Percentiles rank a stretch among this genome's conserved stretches.
Conservation (phyloP, 2,888 invertebrate genomes). For the Galeruca laticollis region DNA sequence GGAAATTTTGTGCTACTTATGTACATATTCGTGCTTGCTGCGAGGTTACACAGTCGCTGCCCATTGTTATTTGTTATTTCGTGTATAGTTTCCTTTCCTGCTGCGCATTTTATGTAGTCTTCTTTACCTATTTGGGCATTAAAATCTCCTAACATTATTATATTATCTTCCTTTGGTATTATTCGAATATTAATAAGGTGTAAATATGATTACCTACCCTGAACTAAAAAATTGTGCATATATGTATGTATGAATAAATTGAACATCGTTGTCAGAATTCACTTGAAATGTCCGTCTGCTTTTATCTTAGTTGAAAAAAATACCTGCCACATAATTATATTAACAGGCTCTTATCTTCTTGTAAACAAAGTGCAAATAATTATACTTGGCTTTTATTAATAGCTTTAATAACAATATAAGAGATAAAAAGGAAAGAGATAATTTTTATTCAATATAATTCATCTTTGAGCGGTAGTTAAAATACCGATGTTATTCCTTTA, state of each 20-base stretch:
- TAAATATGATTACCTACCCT: no score
- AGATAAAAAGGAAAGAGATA: slow-evolving; percentile 41
- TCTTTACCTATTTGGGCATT: no score
- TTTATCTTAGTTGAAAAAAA: slow-evolving; percentile 11
- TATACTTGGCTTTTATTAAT: slow-evolving; percentile 48
- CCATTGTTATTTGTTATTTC: no score
- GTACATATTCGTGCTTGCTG: no score
- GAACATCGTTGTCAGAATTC: background rate
- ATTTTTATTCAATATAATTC: slow-evolving; percentile 23
- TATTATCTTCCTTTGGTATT: no score
- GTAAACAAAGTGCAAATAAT: slow-evolving; percentile 41
- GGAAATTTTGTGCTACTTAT: no score
- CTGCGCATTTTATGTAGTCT: no score
- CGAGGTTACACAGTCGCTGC: no score
- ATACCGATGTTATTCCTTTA: slow-evolving; percentile 31
- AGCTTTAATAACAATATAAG: slow-evolving; percentile 46
- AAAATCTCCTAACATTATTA: no score
- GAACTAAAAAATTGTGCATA: background rate
- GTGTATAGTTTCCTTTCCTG: no score
- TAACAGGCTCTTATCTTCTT: slow-evolving; percentile 35
- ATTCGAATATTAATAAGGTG: no score
- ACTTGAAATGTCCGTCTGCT: background rate
- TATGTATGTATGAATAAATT: background rate
- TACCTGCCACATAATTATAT: slow-evolving; percentile 29
- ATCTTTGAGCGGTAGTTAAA: slow-evolving; percentile 30